phyloP scores from a whole-genome alignment of 2,797 vertebrate genomes.

The Lepilemur ruficaudatus region DNA sequence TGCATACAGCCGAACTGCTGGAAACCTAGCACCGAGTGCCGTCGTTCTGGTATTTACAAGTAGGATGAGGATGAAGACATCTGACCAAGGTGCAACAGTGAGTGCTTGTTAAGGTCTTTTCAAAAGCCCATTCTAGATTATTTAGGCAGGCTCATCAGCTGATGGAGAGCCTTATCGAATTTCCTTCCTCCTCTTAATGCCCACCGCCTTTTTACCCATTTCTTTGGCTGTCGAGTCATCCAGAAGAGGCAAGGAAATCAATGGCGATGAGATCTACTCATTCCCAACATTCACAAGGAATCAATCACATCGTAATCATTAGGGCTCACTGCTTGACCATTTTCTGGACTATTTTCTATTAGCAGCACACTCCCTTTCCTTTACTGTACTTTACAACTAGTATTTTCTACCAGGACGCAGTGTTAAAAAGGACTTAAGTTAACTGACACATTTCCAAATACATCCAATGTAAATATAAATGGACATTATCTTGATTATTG shows the following conservation, averaged over 20 bases:
- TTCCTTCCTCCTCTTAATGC: background rate
- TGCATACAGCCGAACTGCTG: background rate
- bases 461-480: background rate
- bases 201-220: background rate
- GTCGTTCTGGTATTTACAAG: slow-evolving; percentile 52
- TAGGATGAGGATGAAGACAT: background rate
- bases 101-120: background rate
- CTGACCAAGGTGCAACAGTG: background rate
- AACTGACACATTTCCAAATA: background rate
- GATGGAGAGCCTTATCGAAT: background rate
- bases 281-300: background rate
- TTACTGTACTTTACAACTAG: background rate
- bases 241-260: background rate
- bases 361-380: background rate
- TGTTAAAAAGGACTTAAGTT: background rate
- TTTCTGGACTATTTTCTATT: slow-evolving; percentile 1
- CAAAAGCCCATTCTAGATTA: background rate
- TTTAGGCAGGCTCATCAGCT: background rate
- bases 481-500: slow-evolving; percentile 16
- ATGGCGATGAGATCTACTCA: background rate
- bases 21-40: slow-evolving; percentile 7
- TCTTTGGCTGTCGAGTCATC: background rate
- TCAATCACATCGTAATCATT: background rate
- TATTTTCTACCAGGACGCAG: background rate
- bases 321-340: background rate